Conservation (phyloP, 2,797 vertebrate species). For the Poecilia velifera region DNA sequence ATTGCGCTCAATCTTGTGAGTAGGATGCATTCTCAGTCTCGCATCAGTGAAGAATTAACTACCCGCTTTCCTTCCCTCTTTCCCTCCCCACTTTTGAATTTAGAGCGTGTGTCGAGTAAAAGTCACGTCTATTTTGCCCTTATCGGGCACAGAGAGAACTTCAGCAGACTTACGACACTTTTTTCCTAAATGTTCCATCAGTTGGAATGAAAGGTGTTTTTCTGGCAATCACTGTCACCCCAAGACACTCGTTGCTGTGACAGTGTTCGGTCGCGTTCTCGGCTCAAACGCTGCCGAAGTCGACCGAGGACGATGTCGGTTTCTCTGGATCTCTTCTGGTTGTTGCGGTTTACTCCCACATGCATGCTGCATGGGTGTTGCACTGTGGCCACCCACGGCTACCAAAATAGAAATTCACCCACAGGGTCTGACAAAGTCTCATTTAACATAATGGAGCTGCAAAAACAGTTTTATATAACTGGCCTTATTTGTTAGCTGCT, state of each 20-base stretch:
- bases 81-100: background rate
- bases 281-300: background rate
- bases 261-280: too few relatives aligned
- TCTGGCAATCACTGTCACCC: background rate
- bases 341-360: background rate
- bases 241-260: background rate
- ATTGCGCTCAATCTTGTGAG: slow-evolving; percentile 5
- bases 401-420: slow-evolving; percentile 6
- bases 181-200: background rate
- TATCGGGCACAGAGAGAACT: background rate
- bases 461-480: slow-evolving; percentile 1
- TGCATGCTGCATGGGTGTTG: background rate
- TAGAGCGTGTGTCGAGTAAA: background rate
- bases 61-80: background rate
- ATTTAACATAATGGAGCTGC: background rate
- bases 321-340: slow-evolving; percentile 3
- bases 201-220: background rate
- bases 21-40: background rate
- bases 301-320: background rate
- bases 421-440: slow-evolving; percentile 5
- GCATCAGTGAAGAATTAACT: background rate
- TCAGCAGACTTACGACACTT: background rate
- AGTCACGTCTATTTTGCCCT: background rate
- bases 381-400: slow-evolving; percentile 9
- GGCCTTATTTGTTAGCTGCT: background rate